Base-by-base conservation (phyloP, 2,888 invertebrate genomes). In the Sarcophaga variegata region DNA sequence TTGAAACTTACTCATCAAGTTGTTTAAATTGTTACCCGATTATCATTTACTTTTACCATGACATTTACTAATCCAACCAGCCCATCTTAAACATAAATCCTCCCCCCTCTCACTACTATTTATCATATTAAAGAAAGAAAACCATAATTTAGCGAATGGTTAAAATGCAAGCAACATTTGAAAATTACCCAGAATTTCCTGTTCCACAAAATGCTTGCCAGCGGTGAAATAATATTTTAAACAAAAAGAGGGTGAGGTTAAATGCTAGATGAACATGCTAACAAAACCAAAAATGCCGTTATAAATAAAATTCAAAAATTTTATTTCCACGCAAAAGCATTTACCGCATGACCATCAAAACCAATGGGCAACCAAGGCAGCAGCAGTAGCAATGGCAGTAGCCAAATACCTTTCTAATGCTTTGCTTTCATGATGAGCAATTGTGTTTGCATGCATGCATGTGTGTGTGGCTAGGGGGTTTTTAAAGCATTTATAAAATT, bases 101-200 rank as follows among this genome's bases (percentile, higher is more conserved):
- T 10, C 8, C 8, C 0, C 37, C 37, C 37, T 37, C 37, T 37
- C 37, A 8, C 8, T 10, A 37, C 37, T 2, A 37, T 37, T 37
- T 37, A 10, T 37, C 8, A 37, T 37, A 37, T 37, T 37, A 37
- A 37, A 37, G 37, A 37, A 37, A 37, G 37, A 37, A 37, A 37
- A 37, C 37, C 37, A 37, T 37, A 37, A 37, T 37, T 37, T 37
- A 37, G 37, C 37, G 8, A 10, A 37, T 37, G 37, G 37, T 10
- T 37, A 10, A 8, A 37, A 37, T 54, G 54, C 54, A 54, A 17
- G 87, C 84, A 84, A 72, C 81, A 76, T 84, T 84, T 63, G 75
- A 79, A 84, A 84, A 87, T 87, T 87, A 87, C 81, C 87, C 81
- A 76, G 84, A 84, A 87, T 87, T 84, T 87, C 84, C 87, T 87